Evolutionary conservation across 2,797 vertebrate genomes (phyloP), one percentile per base, ranked within the genome.

Genomic region (Tauraco hartlaubi): DNA sequence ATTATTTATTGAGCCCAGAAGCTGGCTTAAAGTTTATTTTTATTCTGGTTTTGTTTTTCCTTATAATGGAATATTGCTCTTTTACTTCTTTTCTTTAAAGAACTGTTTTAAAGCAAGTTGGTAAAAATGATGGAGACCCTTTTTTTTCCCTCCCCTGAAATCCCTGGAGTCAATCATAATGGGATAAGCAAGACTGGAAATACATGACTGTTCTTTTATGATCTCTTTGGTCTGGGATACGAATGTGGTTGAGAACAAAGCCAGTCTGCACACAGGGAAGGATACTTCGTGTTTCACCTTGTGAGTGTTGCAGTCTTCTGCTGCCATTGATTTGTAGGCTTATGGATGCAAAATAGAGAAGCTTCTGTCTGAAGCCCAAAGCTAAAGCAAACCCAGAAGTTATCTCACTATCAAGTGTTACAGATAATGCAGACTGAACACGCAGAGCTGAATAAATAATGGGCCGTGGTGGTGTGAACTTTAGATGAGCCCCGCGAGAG

Each of bases 401-500:
- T 26, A 26, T 85, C 66, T 88, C 48, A 6, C 78, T 81, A 51
- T 75, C 73, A 31, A 61, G 46, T 10, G 77, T 64, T 88, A 31
- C 39, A 74, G 63, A 26, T 51, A 63, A 71, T n/a, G 37, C 89
- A 86, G 69, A 15, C 61, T 63, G 56, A 93, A 29, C 68, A 35
- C 3, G 9, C 37, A 56, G 96, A 79, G 68, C 90, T 92, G 88
- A 78, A 77, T 92, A 92, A 93, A 86, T 68, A 56, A 77, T 15
- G 20, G 85, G 23, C 92, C 29, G 1, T 4, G 21, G 29, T 62
- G 84, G 69, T 68, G 80, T 95, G 94, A 95, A 94, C 94, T 94
- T 94, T 51, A 95, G 91, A 78, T 78, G 4, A 46, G 92, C 83
- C 91, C 77, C 59, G 0, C 0, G 91, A 90, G 94, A 95, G 58